These are phyloP conservation scores for Drosophila algonquin DNA, from an alignment of 2,888 invertebrate species.

Conservation along the genomic window DNA sequence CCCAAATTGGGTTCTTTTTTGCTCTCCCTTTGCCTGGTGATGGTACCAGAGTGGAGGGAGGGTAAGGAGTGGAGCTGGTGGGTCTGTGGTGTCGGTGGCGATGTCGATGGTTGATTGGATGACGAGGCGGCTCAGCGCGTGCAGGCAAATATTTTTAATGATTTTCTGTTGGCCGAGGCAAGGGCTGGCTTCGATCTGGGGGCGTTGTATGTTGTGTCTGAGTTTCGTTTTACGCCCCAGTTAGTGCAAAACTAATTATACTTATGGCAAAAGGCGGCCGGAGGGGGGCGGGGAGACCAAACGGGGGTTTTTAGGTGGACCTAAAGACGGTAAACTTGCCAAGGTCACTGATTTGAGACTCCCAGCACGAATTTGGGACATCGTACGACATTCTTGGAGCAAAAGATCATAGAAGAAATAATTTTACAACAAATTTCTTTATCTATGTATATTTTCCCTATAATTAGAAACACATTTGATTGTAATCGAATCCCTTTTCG, in stretches of 20 bases:
- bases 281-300: background rate
- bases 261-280: conserved; percentile 30
- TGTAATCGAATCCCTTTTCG: background rate
- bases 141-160: conserved; percentile 78
- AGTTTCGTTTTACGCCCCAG: conserved; percentile 68
- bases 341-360: conserved; percentile 29
- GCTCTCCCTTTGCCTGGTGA: conserved; percentile 7
- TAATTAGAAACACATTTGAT: background rate
- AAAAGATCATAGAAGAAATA: background rate
- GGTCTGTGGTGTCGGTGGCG: conserved; percentile 3
- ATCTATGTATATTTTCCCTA: background rate
- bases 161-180: conserved; percentile 56
- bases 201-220: conserved; percentile 41
- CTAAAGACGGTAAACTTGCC: conserved; percentile 3
- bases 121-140: conserved; percentile 74
- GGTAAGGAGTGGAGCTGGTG: conserved; percentile 12
- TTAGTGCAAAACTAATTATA: conserved; percentile 77
- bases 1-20: conserved; percentile 77
- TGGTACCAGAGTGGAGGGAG: conserved; percentile 1
- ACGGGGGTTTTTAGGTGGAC: background rate
- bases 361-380: no score
- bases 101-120: conserved; percentile 70
- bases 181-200: conserved; percentile 61
- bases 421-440: no score
- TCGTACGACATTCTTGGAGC: background rate